Percentiles rank a stretch among this genome's conserved stretches.
Evolutionary conservation across 2,797 vertebrate genomes (phyloP).

Genomic region (Kryptopterus vitreolus): DNA sequence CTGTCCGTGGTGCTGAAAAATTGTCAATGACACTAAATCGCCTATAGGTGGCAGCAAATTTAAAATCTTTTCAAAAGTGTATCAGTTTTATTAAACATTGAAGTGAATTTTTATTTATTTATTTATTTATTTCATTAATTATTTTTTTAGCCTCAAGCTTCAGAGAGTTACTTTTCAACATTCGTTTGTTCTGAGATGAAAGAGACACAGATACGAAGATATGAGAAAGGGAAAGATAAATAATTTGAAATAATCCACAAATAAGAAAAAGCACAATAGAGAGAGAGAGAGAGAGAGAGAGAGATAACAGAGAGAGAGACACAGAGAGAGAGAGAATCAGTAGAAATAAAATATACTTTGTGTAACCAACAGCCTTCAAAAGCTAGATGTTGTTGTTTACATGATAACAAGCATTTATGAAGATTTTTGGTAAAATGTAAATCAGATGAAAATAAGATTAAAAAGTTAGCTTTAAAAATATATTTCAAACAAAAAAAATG

Average conservation of each 20-base stretch:
- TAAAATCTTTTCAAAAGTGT: not conserved
- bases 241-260: no score
- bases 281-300: not conserved
- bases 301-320: not conserved
- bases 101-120: no score
- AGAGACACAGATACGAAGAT: not conserved
- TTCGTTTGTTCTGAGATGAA: not conserved
- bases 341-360: not conserved
- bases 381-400: not conserved
- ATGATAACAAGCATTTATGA: not conserved
- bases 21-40: not conserved
- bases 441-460: not conserved
- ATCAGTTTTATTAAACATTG: not conserved
- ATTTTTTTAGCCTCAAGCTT: no score
- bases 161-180: not conserved
- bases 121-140: no score
- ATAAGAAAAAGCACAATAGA: no score
- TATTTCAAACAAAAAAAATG: not conserved
- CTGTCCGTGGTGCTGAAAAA: conserved; percentile 23
- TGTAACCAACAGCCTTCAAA: not conserved
- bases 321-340: not conserved
- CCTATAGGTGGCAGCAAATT: not conserved
- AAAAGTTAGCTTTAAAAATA: not conserved
- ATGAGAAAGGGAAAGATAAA: not conserved
- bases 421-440: not conserved